Conservation (phyloP, 2,888 invertebrate species). For the Cantharis rufa region DNA sequence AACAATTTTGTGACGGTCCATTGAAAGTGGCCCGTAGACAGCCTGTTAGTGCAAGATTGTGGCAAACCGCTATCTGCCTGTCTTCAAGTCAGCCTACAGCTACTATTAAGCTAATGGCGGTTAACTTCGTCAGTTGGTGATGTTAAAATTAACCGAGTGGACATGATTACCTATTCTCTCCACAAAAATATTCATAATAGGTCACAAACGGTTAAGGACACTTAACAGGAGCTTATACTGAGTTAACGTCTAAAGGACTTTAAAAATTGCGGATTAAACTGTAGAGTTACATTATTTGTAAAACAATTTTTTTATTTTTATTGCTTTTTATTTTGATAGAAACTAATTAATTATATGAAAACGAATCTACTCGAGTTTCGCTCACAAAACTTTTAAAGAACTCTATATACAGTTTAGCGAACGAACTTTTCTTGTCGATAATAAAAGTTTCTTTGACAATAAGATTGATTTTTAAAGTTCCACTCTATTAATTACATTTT, state of each 20-base stretch:
- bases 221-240: not conserved
- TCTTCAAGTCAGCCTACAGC: too few species aligned
- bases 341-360: constrained; percentile 31
- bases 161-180: too few species aligned
- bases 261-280: not conserved
- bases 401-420: constrained; percentile 16
- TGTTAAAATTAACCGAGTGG: too few species aligned
- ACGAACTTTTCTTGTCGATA: constrained; percentile 22
- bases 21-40: too few species aligned
- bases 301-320: constrained; percentile 12
- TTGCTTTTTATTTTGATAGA: constrained; percentile 23
- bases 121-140: too few species aligned
- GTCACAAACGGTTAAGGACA: not conserved
- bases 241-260: not conserved
- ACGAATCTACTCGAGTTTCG: constrained; percentile 25
- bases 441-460: constrained; percentile 25
- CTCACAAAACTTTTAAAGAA: constrained; percentile 15
- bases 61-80: too few species aligned
- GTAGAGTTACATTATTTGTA: not conserved
- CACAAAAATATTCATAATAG: not conserved
- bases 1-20: too few species aligned
- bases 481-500: constrained; percentile 23
- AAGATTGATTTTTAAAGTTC: constrained; percentile 25
- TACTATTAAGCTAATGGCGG: too few species aligned
- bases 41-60: too few species aligned